A percentile compares a stretch with the other conserved stretches of the same genome.
Evolutionary conservation across 2,888 invertebrate genomes (phyloP).

Genomic region (Brachylomia viminalis): DNA sequence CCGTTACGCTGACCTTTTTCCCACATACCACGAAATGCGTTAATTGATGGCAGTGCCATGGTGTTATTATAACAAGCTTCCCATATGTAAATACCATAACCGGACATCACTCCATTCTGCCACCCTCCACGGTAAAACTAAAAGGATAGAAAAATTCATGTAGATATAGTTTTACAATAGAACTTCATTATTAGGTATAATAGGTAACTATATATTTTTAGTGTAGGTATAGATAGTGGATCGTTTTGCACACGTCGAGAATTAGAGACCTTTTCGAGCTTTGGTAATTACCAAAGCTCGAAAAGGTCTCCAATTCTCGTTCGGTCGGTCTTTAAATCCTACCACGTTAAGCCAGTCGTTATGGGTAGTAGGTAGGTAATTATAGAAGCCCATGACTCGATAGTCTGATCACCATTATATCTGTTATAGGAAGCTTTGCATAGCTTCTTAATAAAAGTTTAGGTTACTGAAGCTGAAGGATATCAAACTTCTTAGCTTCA

Average conservation of each 20-base stretch:
- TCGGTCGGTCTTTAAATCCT: no score
- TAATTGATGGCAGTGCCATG: constrained; percentile 89
- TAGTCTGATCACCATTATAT: no score
- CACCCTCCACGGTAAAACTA: constrained; percentile 91
- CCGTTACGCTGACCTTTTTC: constrained; percentile 89
- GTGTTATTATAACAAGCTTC: constrained; percentile 87
- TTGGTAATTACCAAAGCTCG: no score
- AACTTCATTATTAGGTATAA: background rate
- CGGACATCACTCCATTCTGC: constrained; percentile 90
- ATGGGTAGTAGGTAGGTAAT: no score
- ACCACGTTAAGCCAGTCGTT: no score
- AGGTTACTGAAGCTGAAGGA: no score
- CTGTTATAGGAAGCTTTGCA: no score
- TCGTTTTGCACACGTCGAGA: background rate
- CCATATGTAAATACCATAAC: constrained; percentile 91
- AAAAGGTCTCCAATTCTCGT: no score
- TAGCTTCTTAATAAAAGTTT: no score
- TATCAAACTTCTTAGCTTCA: no score
- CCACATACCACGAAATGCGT: constrained; percentile 90
- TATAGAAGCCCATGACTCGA: no score
- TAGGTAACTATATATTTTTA: background rate
- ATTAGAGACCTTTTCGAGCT: background rate
- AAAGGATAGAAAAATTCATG: constrained; percentile 40
- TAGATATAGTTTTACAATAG: background rate
- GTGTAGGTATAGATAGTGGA: no score